Evolutionary conservation across 1,140 invertebrate genomes (phyloP).

Genomic region (Cydia pomonella): DNA sequence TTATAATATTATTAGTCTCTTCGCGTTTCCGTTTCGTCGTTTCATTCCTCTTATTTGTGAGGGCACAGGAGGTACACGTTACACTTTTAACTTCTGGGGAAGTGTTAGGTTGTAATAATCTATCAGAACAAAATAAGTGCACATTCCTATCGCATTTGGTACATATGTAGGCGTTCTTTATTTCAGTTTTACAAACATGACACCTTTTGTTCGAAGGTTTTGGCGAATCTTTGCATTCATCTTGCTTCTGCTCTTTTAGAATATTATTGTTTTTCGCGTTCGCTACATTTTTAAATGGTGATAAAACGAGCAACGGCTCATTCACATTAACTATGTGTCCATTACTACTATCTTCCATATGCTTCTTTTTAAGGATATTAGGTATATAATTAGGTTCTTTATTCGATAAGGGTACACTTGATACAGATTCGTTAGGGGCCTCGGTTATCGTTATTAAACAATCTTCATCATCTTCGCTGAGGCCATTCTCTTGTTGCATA

Average conservation of each 20-base stretch:
- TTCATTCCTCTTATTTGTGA: background rate
- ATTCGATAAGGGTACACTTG: background rate
- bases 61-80: background rate
- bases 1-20: background rate
- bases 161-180: background rate
- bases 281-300: background rate
- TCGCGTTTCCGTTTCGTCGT: background rate
- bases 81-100: conserved; percentile 3
- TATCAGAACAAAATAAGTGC: conserved; percentile 20
- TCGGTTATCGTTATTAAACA: conserved; percentile 1
- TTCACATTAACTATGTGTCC: background rate
- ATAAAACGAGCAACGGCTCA: background rate
- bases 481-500: background rate
- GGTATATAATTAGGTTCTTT: background rate
- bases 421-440: background rate
- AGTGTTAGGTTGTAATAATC: background rate
- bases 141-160: background rate
- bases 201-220: background rate
- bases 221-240: background rate
- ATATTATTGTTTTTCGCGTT: background rate
- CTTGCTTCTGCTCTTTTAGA: background rate
- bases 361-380: background rate
- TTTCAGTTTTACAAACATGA: conserved; percentile 16
- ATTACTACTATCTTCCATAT: background rate
- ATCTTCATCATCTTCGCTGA: conserved; percentile 1